These are phyloP conservation scores for Synergus japonicus DNA, from an alignment of 2,888 invertebrate genomes.

Conservation along the genomic window DNA sequence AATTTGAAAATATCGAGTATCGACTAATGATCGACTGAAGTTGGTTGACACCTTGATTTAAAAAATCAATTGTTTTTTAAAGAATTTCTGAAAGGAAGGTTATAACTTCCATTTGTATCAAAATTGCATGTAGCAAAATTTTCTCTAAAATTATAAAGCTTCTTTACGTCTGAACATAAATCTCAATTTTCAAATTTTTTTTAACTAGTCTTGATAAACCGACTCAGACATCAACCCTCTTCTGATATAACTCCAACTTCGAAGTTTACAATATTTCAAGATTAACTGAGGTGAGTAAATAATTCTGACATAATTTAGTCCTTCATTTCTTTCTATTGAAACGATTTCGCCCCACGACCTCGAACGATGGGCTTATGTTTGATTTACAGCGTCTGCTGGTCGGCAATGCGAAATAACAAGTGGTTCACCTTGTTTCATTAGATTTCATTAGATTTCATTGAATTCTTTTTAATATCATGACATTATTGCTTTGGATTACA, in stretches of 20 bases:
- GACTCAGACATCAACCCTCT: neutral
- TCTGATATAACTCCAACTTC: neutral
- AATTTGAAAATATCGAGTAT: neutral
- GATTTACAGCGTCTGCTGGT: constrained; percentile 61
- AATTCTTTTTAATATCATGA: too few species aligned
- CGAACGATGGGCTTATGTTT: constrained; percentile 42
- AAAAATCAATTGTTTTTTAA: neutral
- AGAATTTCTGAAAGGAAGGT: neutral
- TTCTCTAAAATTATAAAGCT: neutral
- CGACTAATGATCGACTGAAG: neutral
- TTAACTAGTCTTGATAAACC: too few species aligned
- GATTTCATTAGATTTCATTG: too few species aligned
- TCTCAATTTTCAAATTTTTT: neutral
- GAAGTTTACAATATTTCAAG: neutral
- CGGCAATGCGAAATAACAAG: constrained; percentile 57
- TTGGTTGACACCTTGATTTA: neutral
- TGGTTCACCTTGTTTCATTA: constrained; percentile 32
- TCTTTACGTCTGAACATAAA: neutral
- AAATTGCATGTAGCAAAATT: neutral
- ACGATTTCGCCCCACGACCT: neutral
- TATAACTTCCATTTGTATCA: neutral
- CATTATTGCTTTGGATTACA: too few species aligned
- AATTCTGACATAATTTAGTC: neutral
- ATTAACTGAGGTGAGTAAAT: neutral
- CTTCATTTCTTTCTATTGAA: constrained; percentile 24